Percentiles rank a stretch among this genome's conserved stretches.
phyloP scores from a whole-genome alignment of 2,888 invertebrate genomes.

The Aporophyla lueneburgensis region DNA sequence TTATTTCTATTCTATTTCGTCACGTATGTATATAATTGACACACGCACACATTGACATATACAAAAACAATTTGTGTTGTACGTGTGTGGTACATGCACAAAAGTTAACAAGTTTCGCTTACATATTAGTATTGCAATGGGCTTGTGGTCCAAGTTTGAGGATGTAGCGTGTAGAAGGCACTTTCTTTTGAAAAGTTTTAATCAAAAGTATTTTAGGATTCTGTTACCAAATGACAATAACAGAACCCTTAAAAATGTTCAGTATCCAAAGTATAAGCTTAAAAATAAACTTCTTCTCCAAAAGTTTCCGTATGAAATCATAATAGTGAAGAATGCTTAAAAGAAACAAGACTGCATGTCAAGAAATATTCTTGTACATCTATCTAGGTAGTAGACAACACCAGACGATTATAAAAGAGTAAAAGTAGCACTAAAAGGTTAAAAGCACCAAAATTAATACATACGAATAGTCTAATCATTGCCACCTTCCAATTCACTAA shows the following conservation, averaged over 20 bases:
- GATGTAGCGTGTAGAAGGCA: not conserved
- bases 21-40: conserved; percentile 49
- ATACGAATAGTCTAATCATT: not conserved
- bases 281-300: too few relatives aligned
- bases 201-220: too few relatives aligned
- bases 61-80: conserved; percentile 10
- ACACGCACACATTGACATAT: conserved; percentile 28
- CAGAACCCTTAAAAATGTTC: too few relatives aligned
- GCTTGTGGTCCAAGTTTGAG: conserved; percentile 30
- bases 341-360: not conserved
- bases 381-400: too few relatives aligned
- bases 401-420: not conserved
- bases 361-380: not conserved
- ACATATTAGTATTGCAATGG: conserved; percentile 45
- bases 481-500: not conserved
- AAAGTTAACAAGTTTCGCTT: conserved; percentile 57
- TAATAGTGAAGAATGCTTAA: too few relatives aligned
- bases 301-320: too few relatives aligned
- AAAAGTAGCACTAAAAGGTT: not conserved
- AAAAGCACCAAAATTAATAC: not conserved
- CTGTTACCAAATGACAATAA: too few relatives aligned
- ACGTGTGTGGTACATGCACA: conserved; percentile 21
- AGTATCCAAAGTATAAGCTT: too few relatives aligned
- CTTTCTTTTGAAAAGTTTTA: not conserved
- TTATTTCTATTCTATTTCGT: conserved; percentile 49